phyloP scores from a whole-genome alignment of 35 echinoderm and acorn worm species.

The Chiridota heheva region DNA sequence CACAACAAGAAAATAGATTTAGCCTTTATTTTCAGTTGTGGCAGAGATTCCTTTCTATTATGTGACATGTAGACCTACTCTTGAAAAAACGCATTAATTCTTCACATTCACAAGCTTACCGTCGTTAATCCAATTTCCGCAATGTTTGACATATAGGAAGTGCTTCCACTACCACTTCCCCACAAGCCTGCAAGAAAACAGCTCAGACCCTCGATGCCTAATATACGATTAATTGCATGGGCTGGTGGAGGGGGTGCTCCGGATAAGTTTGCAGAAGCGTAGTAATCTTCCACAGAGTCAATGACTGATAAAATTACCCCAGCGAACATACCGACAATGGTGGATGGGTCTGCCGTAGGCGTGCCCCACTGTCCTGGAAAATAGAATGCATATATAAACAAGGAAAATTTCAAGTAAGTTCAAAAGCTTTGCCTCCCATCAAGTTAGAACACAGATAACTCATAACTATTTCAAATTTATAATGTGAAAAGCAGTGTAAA shows the following conservation, averaged over 20 bases:
- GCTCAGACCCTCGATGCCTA: constrained; percentile 77
- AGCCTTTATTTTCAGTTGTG: no score
- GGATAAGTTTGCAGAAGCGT: constrained; percentile 54
- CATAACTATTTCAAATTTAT: no score
- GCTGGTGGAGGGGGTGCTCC: constrained; percentile 77
- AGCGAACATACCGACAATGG: constrained; percentile 69
- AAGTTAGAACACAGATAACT: no score
- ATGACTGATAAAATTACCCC: constrained; percentile 63
- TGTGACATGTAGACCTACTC: no score
- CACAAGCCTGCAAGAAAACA: constrained; percentile 68
- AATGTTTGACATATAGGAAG: constrained; percentile 84
- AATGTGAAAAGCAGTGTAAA: no score
- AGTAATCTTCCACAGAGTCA: constrained; percentile 73
- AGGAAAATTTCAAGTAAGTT: neutral
- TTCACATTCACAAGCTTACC: constrained; percentile 34
- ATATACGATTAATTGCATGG: constrained; percentile 75
- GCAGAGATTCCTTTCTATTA: no score
- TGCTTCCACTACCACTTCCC: constrained; percentile 73
- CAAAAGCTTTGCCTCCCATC: no score
- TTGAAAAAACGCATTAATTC: no score
- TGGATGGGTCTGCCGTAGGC: neutral
- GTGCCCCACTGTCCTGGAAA: constrained; percentile 48
- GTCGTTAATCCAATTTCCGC: constrained; percentile 83
- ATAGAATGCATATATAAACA: neutral
- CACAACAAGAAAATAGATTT: no score